phyloP scores from a whole-genome alignment of 2,888 invertebrate genomes.

The Selenia dentaria region DNA sequence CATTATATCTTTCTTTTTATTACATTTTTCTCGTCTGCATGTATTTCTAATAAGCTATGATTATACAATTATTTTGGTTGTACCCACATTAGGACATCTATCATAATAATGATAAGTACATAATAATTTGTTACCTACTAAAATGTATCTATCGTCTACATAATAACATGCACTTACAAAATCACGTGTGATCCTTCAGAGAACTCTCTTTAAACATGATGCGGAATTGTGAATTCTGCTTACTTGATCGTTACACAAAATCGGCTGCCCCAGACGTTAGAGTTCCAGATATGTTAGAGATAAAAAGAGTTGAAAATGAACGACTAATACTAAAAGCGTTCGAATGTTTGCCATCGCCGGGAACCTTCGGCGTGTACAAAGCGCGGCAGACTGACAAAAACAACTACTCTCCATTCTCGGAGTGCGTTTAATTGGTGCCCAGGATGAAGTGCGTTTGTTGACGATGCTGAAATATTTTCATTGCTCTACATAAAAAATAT shows the following conservation, averaged over 20 bases:
- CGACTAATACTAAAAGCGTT: conserved; percentile 52
- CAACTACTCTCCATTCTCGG: conserved; percentile 56
- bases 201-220: not conserved
- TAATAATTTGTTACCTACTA: too few species aligned
- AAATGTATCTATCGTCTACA: too few species aligned
- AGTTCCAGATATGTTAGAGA: conserved; percentile 48
- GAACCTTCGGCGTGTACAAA: conserved; percentile 69
- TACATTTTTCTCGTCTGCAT: too few species aligned
- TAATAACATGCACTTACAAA: too few species aligned
- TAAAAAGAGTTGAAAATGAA: conserved; percentile 59
- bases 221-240: conserved; percentile 22
- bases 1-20: too few species aligned
- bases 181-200: too few species aligned
- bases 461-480: conserved; percentile 14
- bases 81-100: too few species aligned
- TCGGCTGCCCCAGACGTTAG: conserved; percentile 32
- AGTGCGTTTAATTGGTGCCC: conserved; percentile 66
- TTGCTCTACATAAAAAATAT: too few species aligned
- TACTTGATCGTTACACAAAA: conserved; percentile 15
- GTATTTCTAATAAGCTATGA: too few species aligned
- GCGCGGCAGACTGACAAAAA: conserved; percentile 61
- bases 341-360: conserved; percentile 62
- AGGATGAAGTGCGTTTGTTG: conserved; percentile 38
- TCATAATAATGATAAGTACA: too few species aligned
- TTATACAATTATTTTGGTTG: too few species aligned